Conservation (phyloP, 2,113 vertebrate species). For the Telmatochromis brachygnathus region DNA sequence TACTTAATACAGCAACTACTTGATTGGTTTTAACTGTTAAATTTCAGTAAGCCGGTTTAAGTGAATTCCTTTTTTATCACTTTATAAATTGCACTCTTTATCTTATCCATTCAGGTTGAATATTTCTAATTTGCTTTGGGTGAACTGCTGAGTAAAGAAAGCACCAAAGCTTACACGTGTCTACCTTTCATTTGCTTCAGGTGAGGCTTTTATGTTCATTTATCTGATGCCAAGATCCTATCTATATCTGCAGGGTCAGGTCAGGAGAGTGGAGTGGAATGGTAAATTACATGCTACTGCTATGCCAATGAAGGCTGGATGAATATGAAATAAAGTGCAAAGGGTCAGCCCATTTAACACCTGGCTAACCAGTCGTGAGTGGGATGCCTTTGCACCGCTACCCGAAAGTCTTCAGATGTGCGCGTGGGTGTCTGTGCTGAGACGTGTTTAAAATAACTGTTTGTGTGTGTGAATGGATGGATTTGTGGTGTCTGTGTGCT, state of each 20-base stretch:
- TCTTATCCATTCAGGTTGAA: background rate
- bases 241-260: constrained; percentile 15
- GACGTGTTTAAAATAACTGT: background rate
- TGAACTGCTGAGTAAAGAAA: background rate
- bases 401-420: background rate
- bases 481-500: constrained; percentile 18
- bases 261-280: background rate
- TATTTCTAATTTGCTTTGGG: background rate
- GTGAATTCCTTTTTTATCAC: background rate
- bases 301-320: constrained; percentile 42
- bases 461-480: background rate
- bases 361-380: constrained; percentile 15
- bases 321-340: constrained; percentile 59
- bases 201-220: constrained; percentile 26
- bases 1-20: background rate
- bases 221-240: constrained; percentile 27
- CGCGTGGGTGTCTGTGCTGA: background rate
- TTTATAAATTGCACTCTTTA: background rate
- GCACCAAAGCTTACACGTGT: background rate
- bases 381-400: constrained; percentile 4
- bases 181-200: constrained; percentile 6
- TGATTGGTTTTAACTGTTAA: background rate
- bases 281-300: constrained; percentile 26
- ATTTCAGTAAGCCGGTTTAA: background rate
- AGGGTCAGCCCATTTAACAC: constrained; percentile 46